phyloP scores from a whole-genome alignment of 2,888 invertebrate species.

The Spodoptera littoralis region DNA sequence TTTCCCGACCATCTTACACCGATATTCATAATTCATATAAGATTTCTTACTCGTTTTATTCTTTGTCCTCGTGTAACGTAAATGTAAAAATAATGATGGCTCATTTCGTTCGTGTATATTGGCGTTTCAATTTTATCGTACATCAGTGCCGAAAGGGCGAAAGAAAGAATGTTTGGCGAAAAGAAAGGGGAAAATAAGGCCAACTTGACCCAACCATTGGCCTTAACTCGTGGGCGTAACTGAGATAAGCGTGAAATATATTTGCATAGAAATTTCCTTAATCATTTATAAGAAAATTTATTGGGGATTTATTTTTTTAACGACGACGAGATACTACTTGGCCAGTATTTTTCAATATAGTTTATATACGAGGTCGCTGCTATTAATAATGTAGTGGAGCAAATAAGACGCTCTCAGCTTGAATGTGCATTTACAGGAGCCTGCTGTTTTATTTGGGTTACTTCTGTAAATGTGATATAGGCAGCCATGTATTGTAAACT shows the following conservation, averaged over 20 bases:
- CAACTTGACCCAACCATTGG: slow-evolving; percentile 45
- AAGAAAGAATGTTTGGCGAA: slow-evolving; percentile 27
- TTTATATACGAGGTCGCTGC: too few species aligned
- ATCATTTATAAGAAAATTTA: slow-evolving; percentile 37
- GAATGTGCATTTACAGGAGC: too few species aligned
- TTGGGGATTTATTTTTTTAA: slow-evolving; percentile 26
- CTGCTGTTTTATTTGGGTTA: too few species aligned
- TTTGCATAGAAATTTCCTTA: slow-evolving; percentile 44
- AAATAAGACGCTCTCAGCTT: too few species aligned
- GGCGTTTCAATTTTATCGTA: slow-evolving; percentile 61
- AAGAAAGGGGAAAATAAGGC: slow-evolving; percentile 50
- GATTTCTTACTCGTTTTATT: slow-evolving; percentile 31
- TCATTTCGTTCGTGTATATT: slow-evolving; percentile 55
- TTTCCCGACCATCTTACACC: slow-evolving; percentile 17
- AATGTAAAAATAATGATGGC: slow-evolving; percentile 68
- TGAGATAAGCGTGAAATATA: slow-evolving; percentile 57
- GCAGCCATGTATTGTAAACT: too few species aligned
- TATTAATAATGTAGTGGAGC: too few species aligned
- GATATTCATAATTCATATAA: slow-evolving; percentile 40
- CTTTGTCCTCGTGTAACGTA: slow-evolving; percentile 47
- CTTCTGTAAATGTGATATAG: too few species aligned
- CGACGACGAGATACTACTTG: neutral
- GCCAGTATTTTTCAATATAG: neutral
- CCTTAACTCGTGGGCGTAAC: slow-evolving; percentile 57
- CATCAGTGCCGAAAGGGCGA: slow-evolving; percentile 57